phyloP scores from a whole-genome alignment of 2,113 vertebrate genomes.

The Amia ocellicauda region DNA sequence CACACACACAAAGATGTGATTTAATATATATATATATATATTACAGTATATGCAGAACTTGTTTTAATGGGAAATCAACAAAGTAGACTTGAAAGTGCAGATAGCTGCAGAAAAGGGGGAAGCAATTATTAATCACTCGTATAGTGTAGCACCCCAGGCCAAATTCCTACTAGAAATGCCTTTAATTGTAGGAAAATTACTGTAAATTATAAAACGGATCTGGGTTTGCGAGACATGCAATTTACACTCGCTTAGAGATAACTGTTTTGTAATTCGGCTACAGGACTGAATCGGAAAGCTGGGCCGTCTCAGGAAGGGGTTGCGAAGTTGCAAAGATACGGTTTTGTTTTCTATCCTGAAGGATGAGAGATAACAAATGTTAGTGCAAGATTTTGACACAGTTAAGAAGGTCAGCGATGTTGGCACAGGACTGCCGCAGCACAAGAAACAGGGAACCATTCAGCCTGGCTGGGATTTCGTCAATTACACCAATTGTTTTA shows the following conservation, averaged over 20 bases:
- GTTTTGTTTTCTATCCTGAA: slow-evolving; percentile 66
- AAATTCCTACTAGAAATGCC: slow-evolving; percentile 61
- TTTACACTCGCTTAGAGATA: slow-evolving; percentile 52
- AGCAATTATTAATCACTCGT: slow-evolving; percentile 66
- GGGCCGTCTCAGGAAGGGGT: slow-evolving; percentile 62
- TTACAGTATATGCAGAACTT: slow-evolving; percentile 40
- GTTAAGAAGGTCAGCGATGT: slow-evolving; percentile 20
- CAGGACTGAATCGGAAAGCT: slow-evolving; percentile 46
- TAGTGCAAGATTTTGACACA: slow-evolving; percentile 59
- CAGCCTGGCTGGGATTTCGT: too few species aligned
- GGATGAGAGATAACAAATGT: slow-evolving; percentile 74
- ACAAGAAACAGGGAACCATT: too few species aligned
- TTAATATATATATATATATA: too few species aligned
- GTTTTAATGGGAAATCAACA: slow-evolving; percentile 73
- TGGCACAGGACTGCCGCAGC: too few species aligned
- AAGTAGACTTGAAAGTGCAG: slow-evolving; percentile 69
- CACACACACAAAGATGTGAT: too few species aligned
- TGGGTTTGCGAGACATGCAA: slow-evolving; percentile 38
- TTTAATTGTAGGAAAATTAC: slow-evolving; percentile 73
- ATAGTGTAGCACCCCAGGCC: slow-evolving; percentile 60
- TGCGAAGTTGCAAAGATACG: slow-evolving; percentile 39
- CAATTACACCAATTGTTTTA: too few species aligned
- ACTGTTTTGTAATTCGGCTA: slow-evolving; percentile 57
- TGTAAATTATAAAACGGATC: slow-evolving; percentile 58
- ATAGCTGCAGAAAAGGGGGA: slow-evolving; percentile 57